A percentile compares a stretch with the other conserved stretches of the same genome.
These are phyloP conservation scores for Clarias laeviceps DNA, from an alignment of 2,797 vertebrate species.

Conservation along the genomic window DNA sequence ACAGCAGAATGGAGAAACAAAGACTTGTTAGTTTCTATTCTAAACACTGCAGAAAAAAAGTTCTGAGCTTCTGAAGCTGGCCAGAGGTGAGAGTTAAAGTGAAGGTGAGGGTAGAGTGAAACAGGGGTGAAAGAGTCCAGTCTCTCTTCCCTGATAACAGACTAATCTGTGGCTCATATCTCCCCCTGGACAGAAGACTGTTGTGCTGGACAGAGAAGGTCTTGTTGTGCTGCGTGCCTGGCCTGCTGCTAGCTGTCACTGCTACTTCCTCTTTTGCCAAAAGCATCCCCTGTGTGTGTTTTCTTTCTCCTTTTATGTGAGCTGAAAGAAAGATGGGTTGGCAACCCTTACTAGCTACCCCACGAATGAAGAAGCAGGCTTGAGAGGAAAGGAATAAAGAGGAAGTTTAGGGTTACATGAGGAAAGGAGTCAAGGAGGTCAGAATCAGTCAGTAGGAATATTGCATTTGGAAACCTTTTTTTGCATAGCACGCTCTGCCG, in stretches of 20 bases:
- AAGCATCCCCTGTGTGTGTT: constrained; percentile 53
- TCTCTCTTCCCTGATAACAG: constrained; percentile 51
- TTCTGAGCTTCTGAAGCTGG: constrained; percentile 32
- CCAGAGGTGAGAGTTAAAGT: constrained; percentile 31
- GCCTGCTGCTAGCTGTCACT: constrained; percentile 60
- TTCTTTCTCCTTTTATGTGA: constrained; percentile 29
- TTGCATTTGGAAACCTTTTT: constrained; percentile 3
- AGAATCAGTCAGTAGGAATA: constrained; percentile 57
- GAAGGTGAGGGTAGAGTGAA: constrained; percentile 30
- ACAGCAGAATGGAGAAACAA: constrained; percentile 58
- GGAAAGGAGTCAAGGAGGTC: constrained; percentile 52
- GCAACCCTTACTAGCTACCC: constrained; percentile 54
- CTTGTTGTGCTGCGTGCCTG: constrained; percentile 67
- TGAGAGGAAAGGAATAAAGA: constrained; percentile 59
- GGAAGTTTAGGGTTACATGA: constrained; percentile 62
- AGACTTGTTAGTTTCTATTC: constrained; percentile 57
- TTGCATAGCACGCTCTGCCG: background rate
- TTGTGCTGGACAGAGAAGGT: constrained; percentile 66
- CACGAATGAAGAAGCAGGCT: constrained; percentile 62
- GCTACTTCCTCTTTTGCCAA: constrained; percentile 68
- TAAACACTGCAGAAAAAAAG: constrained; percentile 50
- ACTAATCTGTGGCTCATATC: constrained; percentile 57
- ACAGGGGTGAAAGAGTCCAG: background rate
- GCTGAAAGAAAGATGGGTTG: constrained; percentile 53
- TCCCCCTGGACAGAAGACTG: constrained; percentile 60